Conservation (phyloP, 2,113 vertebrate species). For the Gracilinanus agilis region DNA sequence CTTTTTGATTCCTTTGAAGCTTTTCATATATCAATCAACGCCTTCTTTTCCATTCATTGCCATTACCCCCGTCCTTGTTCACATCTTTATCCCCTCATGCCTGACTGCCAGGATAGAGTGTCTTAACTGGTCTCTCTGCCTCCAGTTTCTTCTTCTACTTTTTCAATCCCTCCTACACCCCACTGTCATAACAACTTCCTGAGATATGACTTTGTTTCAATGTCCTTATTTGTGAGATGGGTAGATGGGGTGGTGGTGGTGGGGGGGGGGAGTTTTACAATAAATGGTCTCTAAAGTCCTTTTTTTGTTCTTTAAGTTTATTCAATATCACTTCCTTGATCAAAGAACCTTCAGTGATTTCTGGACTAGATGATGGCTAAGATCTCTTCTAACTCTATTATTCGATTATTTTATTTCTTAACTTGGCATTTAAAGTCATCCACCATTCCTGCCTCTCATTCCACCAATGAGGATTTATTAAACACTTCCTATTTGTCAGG, state of each 20-base stretch:
- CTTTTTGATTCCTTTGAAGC: neutral
- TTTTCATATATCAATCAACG: neutral
- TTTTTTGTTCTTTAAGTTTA: neutral
- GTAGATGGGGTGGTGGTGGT: too few species aligned
- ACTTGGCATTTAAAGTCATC: neutral
- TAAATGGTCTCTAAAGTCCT: too few species aligned
- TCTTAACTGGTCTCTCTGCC: neutral
- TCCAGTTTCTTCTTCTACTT: neutral
- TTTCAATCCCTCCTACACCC: neutral
- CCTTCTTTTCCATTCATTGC: neutral
- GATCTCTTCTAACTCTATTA: neutral
- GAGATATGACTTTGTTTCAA: neutral
- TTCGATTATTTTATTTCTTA: neutral
- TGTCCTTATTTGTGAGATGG: neutral
- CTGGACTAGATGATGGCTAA: neutral
- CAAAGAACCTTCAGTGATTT: neutral
- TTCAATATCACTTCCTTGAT: neutral
- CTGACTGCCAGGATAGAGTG: neutral
- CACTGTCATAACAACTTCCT: neutral
- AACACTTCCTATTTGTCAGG: neutral
- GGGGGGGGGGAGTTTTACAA: too few species aligned
- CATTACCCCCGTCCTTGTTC: too few species aligned
- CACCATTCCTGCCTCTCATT: neutral
- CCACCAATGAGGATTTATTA: neutral
- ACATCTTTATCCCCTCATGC: neutral